Base-by-base conservation (phyloP, 2,888 invertebrate genomes). In the Phyto melanocephala region DNA sequence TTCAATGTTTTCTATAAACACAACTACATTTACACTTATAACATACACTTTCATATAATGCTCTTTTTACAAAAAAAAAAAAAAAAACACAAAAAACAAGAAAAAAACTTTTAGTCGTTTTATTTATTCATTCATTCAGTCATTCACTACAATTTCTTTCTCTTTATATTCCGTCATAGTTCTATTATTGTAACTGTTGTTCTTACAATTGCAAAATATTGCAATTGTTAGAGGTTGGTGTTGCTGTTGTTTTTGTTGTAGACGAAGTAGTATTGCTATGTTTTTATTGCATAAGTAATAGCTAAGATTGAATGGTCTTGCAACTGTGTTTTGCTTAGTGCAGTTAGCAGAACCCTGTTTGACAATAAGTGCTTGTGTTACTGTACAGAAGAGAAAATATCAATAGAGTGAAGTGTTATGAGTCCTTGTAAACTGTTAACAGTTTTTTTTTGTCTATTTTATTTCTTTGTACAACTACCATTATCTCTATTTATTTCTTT, bases 401-500 rank as follows among this genome's bases (percentile, higher is more conserved):
- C 4, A 6, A 28, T n/a, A n/a, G 6, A 28, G 47, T 7, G 13
- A 0, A 11, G 0, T 54, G 7, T 33, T 52, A 11, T 17, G 17
- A 62, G 24, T n/a, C n/a, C n/a, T n/a, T n/a, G n/a, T n/a, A n/a
- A n/a, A n/a, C n/a, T n/a, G n/a, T 62, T 28, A 5, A 28, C 28
- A 28, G 28, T 28, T 45, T 20, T 20, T 37, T 15, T 15, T 40
- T 42, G 50, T 11, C 2, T 37, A 11, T 15, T 15, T 40, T 37
- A 13, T 22, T 20, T 60, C 5, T 6, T 33, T 71, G 37, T 52
- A 5, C 60, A 37, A 2, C 45, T 47, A 4, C 15, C 3, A n/a
- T 56, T 65, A 33, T 50, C 75, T 78, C 28, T 22, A 68, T 75
- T 81, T 81, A 81, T 81, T 82, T 82, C 65, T 58, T 79, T 75